Percentiles rank a stretch among this genome's conserved stretches.
phyloP scores from a whole-genome alignment of 2,113 vertebrate genomes.

The Rallus limicola region DNA sequence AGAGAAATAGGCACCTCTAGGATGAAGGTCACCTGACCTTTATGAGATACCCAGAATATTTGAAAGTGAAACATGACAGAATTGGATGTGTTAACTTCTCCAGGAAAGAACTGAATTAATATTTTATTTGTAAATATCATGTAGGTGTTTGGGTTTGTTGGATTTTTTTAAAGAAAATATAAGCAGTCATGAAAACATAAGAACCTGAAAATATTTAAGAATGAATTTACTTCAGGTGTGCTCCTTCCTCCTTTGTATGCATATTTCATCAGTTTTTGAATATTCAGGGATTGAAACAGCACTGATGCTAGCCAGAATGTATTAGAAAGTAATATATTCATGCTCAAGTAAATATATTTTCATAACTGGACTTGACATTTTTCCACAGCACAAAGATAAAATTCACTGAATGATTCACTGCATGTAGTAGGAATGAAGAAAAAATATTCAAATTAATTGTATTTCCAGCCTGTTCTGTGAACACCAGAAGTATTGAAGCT shows the following conservation, averaged over 20 bases:
- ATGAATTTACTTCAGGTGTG: not conserved
- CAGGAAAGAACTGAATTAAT: not conserved
- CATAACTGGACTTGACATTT: not conserved
- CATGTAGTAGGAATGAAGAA: not conserved
- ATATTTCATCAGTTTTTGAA: not conserved
- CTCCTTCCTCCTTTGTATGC: not conserved
- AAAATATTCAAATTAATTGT: not conserved
- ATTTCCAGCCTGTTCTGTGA: not conserved
- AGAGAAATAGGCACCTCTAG: not conserved
- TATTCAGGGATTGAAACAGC: not conserved
- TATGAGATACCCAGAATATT: not conserved
- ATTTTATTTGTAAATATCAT: not conserved
- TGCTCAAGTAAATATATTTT: not conserved
- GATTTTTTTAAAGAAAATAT: not conserved
- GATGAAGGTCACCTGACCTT: not conserved
- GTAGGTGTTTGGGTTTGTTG: not conserved
- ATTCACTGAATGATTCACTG: not conserved
- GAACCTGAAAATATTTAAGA: not conserved
- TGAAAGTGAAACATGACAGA: not conserved
- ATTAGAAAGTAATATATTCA: not conserved
- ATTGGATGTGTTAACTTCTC: not conserved
- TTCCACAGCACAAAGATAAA: not conserved
- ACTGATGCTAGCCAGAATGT: not conserved
- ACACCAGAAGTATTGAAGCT: not conserved
- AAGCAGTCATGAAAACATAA: not conserved